Percentiles rank a stretch among this genome's conserved stretches.
These are phyloP conservation scores for Recurvirostra avosetta DNA, from an alignment of 2,113 vertebrate genomes.

Conservation along the genomic window DNA sequence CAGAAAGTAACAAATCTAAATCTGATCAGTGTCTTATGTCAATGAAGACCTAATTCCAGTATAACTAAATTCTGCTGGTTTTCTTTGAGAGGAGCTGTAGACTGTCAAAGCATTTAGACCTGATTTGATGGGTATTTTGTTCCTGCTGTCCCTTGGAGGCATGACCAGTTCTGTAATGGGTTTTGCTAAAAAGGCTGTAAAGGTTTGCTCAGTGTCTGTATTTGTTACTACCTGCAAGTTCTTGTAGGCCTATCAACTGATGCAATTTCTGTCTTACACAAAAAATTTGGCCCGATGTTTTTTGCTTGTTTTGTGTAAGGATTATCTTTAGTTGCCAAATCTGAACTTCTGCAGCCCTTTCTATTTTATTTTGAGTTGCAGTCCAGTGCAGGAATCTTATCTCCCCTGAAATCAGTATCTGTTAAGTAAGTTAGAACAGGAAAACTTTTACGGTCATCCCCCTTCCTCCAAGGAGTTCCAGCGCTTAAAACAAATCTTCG, in stretches of 20 bases:
- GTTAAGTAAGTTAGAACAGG: background rate
- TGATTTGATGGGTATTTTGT: background rate
- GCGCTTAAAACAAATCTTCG: background rate
- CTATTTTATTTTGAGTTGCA: background rate
- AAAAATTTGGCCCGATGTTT: background rate
- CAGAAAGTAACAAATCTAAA: background rate
- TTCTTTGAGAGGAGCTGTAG: background rate
- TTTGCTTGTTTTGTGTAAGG: background rate
- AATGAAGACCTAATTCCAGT: background rate
- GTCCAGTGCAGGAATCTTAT: background rate
- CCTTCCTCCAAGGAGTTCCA: background rate
- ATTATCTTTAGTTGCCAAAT: background rate
- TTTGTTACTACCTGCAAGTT: background rate
- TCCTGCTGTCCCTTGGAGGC: background rate
- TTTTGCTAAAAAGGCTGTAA: background rate
- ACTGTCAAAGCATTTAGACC: background rate
- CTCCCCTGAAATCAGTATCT: background rate
- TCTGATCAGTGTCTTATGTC: background rate
- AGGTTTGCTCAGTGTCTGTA: background rate
- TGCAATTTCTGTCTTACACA: background rate
- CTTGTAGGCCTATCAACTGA: background rate
- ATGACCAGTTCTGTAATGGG: rapidly evolving
- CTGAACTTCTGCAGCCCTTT: background rate
- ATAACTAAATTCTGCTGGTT: background rate
- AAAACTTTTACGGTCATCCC: background rate